Evolutionary conservation across 1,140 invertebrate species (phyloP), one percentile per base, ranked within the genome.

Genomic region (Saccostrea cuccullata): DNA sequence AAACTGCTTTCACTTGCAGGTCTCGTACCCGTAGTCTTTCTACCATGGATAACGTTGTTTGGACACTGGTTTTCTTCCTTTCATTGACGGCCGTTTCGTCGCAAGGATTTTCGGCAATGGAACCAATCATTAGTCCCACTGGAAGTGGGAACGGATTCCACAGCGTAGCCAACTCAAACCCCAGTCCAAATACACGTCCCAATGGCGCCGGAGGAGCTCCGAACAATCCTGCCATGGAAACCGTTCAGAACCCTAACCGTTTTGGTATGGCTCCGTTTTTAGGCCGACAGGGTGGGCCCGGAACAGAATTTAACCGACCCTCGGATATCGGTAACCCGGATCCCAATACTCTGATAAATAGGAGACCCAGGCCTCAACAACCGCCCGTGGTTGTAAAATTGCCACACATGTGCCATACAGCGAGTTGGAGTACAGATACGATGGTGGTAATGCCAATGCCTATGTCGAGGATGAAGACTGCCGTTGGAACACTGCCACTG

Each of bases 171-270:
- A 56, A 85, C 56, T 26, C 23, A n/a, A 58, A 56, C 26, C 84
- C 84, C 11, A 55, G 17, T 64, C 84, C 56, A 12, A 85, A 85
- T 30, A 26, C 58, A 20, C 55, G 55, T 11, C 84, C 84, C 26
- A 64, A 55, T 20, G 84, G 84, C 26, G 84, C 55, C 56, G 84
- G 84, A 40, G 84, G 84, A 30, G 55, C 84, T 55, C 84, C 84
- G 56, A 85, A 85, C 56, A 85, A 85, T 64, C 84, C 84, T 26
- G 84, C 55, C 11, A 85, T 85, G 84, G 55, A 85, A 64, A 40
- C 55, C 3, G 84, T 85, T n/a, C 84, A 85, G 23, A 64, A 85
- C 58, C 84, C 84, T 26, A 85, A 56, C 1, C 55, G 55, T n/a
- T 64, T 85, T 26, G 55, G 15, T 13, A 85, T 85, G 84, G 84